Conservation (phyloP, 2,888 invertebrate species). For the Steinernema hermaphroditum region DNA sequence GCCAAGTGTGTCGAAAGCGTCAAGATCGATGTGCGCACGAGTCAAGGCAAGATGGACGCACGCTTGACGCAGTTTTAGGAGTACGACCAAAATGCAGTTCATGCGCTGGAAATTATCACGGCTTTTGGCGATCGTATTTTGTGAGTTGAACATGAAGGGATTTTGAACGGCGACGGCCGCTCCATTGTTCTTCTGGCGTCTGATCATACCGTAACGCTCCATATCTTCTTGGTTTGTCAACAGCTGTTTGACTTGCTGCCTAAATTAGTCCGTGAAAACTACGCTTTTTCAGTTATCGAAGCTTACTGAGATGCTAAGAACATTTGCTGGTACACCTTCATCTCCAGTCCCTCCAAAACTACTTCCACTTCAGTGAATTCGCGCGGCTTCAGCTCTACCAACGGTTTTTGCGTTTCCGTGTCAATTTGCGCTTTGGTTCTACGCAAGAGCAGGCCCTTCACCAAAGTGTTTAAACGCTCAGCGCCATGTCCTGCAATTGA, state of each 20-base stretch:
- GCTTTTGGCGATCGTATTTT: slow-evolving; percentile 37
- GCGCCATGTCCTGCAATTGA: slow-evolving; percentile 41
- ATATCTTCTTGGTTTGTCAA: slow-evolving; percentile 63
- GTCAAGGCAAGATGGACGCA: slow-evolving; percentile 87
- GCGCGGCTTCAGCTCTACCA: slow-evolving; percentile 64
- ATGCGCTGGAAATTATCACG: slow-evolving; percentile 42
- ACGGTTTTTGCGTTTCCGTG: slow-evolving; percentile 65
- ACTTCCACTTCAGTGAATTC: slow-evolving; percentile 62
- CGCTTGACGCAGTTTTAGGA: slow-evolving; percentile 83
- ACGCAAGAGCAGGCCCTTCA: slow-evolving; percentile 82
- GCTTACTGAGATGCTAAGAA: slow-evolving; percentile 54
- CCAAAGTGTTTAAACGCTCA: slow-evolving; percentile 80
- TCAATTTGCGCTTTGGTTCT: slow-evolving; percentile 79
- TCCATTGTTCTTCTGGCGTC: slow-evolving; percentile 37
- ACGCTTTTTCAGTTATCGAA: not conserved
- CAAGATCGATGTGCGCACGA: slow-evolving; percentile 68
- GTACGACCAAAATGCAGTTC: slow-evolving; percentile 73
- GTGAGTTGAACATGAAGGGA: slow-evolving; percentile 37
- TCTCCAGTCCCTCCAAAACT: slow-evolving; percentile 64
- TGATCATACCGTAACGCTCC: slow-evolving; percentile 35
- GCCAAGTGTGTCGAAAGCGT: slow-evolving; percentile 50
- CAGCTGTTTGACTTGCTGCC: slow-evolving; percentile 66
- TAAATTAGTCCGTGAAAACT: slow-evolving; percentile 40
- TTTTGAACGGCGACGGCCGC: not conserved
- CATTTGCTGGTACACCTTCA: slow-evolving; percentile 64